Conservation (phyloP, 2,888 invertebrate species). For the Chesias legatella region DNA sequence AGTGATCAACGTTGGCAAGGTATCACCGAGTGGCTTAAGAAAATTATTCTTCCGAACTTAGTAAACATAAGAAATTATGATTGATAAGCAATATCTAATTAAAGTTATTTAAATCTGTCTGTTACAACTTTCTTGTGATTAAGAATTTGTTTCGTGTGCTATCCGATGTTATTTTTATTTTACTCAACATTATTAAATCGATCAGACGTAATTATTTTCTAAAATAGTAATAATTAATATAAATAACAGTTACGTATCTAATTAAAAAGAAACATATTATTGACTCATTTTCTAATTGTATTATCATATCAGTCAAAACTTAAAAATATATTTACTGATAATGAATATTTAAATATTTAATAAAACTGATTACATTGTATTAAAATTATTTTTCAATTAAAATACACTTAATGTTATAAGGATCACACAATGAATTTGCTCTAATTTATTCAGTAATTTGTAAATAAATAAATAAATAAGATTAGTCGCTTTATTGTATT, state of each 20-base stretch:
- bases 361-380: constrained; percentile 18
- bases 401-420: constrained; percentile 23
- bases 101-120: background rate
- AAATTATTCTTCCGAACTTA: constrained; percentile 45
- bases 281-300: no score
- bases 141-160: background rate
- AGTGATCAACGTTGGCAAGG: constrained; percentile 71
- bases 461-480: constrained; percentile 74
- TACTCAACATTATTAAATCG: no score
- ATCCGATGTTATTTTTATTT: background rate
- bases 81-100: constrained; percentile 9
- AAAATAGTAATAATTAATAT: no score
- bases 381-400: constrained; percentile 32
- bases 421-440: constrained; percentile 39
- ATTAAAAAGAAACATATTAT: no score
- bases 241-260: no score
- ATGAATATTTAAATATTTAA: background rate
- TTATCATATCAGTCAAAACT: constrained; percentile 9
- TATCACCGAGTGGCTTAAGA: constrained; percentile 46
- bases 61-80: constrained; percentile 5
- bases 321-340: background rate
- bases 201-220: no score
- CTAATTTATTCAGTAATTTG: constrained; percentile 62
- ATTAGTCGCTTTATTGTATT: constrained; percentile 62
- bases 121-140: background rate